These are phyloP conservation scores for Sceloporus undulatus DNA, from an alignment of 2,113 vertebrate genomes.

Conservation along the genomic window DNA sequence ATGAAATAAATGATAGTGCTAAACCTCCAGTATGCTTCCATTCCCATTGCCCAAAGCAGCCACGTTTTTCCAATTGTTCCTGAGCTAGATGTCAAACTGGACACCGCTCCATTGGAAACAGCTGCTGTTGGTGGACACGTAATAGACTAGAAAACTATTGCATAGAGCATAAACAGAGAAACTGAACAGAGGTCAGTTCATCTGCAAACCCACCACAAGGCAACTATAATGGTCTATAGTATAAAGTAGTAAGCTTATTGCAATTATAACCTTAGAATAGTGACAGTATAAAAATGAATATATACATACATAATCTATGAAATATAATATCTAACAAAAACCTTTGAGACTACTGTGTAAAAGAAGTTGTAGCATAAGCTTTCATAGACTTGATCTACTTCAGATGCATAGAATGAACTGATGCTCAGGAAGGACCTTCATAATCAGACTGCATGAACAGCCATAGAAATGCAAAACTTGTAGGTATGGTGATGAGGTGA, in stretches of 20 bases:
- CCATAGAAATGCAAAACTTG: too few species aligned
- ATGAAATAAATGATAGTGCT: constrained; percentile 37
- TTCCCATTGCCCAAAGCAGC: background rate
- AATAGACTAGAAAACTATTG: background rate
- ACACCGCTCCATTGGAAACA: background rate
- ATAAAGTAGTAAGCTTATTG: background rate
- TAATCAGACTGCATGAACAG: too few species aligned
- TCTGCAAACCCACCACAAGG: background rate
- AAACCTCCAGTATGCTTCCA: background rate
- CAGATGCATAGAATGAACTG: too few species aligned
- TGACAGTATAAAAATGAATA: background rate
- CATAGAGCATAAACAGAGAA: background rate
- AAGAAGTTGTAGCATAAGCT: too few species aligned
- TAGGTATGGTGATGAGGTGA: too few species aligned
- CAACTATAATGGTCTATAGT: background rate
- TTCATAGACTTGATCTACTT: too few species aligned
- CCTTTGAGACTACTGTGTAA: too few species aligned
- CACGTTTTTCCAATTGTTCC: background rate
- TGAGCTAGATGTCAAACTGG: background rate
- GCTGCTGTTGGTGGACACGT: background rate
- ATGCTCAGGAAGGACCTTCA: too few species aligned
- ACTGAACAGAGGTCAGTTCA: background rate
- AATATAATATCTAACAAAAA: background rate
- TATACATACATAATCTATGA: background rate
- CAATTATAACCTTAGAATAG: background rate